Base-by-base conservation (phyloP, 2,888 invertebrate genomes). In the Dendrolimus houi region DNA sequence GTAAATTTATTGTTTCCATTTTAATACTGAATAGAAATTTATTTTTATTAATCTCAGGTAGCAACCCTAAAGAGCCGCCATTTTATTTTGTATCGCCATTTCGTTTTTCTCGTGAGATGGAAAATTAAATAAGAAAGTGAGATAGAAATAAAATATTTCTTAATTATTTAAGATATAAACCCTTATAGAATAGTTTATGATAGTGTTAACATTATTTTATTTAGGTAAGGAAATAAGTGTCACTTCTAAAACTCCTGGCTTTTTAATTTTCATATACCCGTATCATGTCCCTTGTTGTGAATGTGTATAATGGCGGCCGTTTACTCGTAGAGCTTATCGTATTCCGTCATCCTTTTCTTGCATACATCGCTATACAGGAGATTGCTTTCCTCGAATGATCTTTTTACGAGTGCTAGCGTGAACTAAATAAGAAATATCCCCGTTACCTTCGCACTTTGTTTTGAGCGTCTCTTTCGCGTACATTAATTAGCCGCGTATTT, bases 341-440 rank as follows among this genome's bases (percentile, higher is more conserved):
- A 83, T 83, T 88, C 85, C 86, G 89, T 91, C 89, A 90, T 91
- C 91, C 91, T 91, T 91, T 90, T 91, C 91, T 89, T 85, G 83
- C 91, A 83, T 85, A 85, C 83, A 87, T 89, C 83, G 84, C 84
- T 83, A 81, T 82, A 84, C 83, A 83, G 80, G 85, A 85, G 85
- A 85, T 85, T 77, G 81, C 81, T 83, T 84, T 86, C 79, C 79
- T 83, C 64, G 83, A 85, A 80, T 85, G 86, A 87, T 88, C 85
- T 88, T 88, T 84, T 86, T 83, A 84, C 82, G 87, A 87, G 85
- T 74, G 81, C 85, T 6, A 29, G 29, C 83, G 83, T 78, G 85
- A 83, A 85, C 81, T 85, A 87, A 47, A 85, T 88, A 88, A 85
- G 84, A 84, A 81, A 76, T 85, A 87, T 87, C 77, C 87, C 89